phyloP scores from a whole-genome alignment of 2,113 vertebrate species.

The Platycercus adscitus region DNA sequence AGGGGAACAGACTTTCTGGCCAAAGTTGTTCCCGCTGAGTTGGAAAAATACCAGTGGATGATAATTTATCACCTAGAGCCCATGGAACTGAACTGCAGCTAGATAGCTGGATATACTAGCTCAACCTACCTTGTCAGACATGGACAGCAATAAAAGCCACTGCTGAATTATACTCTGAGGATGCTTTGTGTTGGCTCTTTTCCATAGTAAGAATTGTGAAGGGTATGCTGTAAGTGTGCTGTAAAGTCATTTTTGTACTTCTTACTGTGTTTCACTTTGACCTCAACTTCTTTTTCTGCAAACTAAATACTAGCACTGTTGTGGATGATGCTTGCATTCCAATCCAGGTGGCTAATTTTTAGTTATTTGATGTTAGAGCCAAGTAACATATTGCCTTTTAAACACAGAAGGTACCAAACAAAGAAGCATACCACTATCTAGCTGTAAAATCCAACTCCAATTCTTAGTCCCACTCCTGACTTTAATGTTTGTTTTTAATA shows the following conservation, averaged over 20 bases:
- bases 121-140: neutral
- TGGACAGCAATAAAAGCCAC: neutral
- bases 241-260: neutral
- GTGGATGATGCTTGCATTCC: neutral
- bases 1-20: neutral
- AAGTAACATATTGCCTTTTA: neutral
- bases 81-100: neutral
- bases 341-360: neutral
- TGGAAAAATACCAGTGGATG: neutral
- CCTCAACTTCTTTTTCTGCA: neutral
- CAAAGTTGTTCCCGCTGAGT: neutral
- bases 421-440: neutral
- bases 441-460: neutral
- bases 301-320: neutral
- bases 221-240: neutral
- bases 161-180: neutral
- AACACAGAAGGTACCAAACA: neutral
- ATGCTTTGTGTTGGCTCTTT: neutral
- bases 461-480: neutral
- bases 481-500: neutral
- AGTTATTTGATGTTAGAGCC: neutral
- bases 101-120: neutral
- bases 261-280: neutral
- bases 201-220: neutral
- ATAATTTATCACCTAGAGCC: slow-evolving; percentile 6